phyloP scores from a whole-genome alignment of 2,888 invertebrate genomes.

The Cataglyphis altisquamis region DNA sequence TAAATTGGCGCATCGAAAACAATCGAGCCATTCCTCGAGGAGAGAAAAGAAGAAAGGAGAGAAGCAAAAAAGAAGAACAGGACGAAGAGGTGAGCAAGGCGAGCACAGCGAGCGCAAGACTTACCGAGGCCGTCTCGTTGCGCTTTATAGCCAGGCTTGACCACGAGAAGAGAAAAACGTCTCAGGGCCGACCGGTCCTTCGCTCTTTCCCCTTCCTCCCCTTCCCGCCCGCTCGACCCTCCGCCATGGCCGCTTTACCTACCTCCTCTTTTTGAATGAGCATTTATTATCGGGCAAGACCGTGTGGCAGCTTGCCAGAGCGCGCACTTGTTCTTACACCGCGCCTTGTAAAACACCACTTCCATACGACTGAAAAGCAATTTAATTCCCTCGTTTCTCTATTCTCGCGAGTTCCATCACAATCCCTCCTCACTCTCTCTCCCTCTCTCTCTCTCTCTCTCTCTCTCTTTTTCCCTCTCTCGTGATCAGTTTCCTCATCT shows the following conservation, averaged over 20 bases:
- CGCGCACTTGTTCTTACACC: constrained; percentile 77
- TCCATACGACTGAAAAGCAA: constrained; percentile 78
- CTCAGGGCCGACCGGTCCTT: constrained; percentile 75
- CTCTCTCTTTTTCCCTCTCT: background rate
- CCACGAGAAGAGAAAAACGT: constrained; percentile 76
- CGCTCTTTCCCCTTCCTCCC: constrained; percentile 25
- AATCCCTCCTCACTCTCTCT: constrained; percentile 13
- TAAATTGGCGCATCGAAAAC: constrained; percentile 70
- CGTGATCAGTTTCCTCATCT: constrained; percentile 29
- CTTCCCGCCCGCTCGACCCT: constrained; percentile 50
- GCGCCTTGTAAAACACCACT: constrained; percentile 78
- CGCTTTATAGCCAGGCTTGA: constrained; percentile 76
- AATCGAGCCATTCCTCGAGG: constrained; percentile 62
- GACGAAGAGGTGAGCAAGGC: constrained; percentile 49
- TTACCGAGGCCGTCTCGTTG: constrained; percentile 77
- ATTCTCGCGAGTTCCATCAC: constrained; percentile 42
- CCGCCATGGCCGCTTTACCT: constrained; percentile 51
- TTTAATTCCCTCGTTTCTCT: constrained; percentile 75
- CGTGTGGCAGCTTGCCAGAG: constrained; percentile 76
- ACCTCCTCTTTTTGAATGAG: constrained; percentile 76
- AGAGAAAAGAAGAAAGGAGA: background rate
- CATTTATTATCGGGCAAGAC: constrained; percentile 77
- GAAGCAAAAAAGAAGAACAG: constrained; percentile 10
- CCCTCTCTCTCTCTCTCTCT: constrained; percentile 1
- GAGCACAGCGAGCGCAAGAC: constrained; percentile 68